Conservation (phyloP, 2,888 invertebrate genomes). For the Beris morrisii region DNA sequence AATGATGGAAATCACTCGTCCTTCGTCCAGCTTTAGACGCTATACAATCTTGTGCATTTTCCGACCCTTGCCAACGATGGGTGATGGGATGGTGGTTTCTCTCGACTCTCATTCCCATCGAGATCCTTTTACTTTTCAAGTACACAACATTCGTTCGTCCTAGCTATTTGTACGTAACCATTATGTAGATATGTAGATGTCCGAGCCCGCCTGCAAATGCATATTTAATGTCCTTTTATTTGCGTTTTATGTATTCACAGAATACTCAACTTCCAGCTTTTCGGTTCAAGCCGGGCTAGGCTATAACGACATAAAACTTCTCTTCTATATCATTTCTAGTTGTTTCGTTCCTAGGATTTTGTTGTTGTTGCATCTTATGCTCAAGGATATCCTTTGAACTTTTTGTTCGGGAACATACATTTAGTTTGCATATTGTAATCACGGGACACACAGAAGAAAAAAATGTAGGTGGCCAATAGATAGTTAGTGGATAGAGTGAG, state of each 20-base stretch:
- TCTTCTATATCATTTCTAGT: constrained; percentile 22
- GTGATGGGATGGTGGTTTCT: constrained; percentile 9
- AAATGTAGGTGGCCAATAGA: constrained; percentile 19
- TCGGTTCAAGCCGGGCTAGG: constrained; percentile 6
- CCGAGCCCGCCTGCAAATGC: constrained; percentile 40
- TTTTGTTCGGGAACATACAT: constrained; percentile 34
- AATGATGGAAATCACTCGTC: constrained; percentile 34
- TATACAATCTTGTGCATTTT: constrained; percentile 24
- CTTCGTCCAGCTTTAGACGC: constrained; percentile 8
- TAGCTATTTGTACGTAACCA: not conserved
- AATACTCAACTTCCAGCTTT: constrained; percentile 24
- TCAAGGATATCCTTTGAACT: constrained; percentile 38
- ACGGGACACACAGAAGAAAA: constrained; percentile 10
- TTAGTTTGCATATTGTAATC: constrained; percentile 39
- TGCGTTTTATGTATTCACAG: constrained; percentile 41
- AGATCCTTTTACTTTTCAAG: constrained; percentile 28
- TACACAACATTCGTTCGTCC: constrained; percentile 17
- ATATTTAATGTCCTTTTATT: constrained; percentile 45
- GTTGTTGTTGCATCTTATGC: constrained; percentile 35
- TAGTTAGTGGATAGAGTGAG: constrained; percentile 10
- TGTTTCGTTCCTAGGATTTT: constrained; percentile 33
- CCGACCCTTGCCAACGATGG: constrained; percentile 27
- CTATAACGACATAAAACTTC: not conserved
- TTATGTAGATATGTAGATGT: constrained; percentile 2
- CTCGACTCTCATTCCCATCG: constrained; percentile 19